These are phyloP conservation scores for Mesembrinibis cayennensis DNA, from an alignment of 2,113 vertebrate genomes.

Conservation along the genomic window DNA sequence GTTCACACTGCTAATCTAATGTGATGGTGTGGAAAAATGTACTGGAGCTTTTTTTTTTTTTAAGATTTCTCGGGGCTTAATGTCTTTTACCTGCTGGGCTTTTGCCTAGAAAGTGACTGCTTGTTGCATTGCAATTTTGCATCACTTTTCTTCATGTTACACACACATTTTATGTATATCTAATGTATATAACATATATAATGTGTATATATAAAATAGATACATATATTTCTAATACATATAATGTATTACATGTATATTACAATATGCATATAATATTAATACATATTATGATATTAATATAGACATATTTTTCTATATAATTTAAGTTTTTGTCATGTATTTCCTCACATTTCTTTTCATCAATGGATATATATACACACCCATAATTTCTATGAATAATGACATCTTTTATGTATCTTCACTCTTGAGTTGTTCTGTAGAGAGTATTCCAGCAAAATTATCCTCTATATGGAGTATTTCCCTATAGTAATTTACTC, in stretches of 20 bases:
- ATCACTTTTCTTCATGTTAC: not conserved
- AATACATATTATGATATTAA: not conserved
- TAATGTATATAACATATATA: not conserved
- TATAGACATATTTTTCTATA: not conserved
- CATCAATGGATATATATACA: not conserved
- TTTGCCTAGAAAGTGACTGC: not conserved
- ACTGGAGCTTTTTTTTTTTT: not conserved
- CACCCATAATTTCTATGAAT: not conserved
- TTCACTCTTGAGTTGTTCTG: not conserved
- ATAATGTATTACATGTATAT: not conserved
- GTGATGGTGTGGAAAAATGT: constrained; percentile 5
- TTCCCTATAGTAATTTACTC: not conserved
- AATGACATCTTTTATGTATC: not conserved
- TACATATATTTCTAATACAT: not conserved
- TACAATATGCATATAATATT: not conserved
- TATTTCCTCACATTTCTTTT: not conserved
- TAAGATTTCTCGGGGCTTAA: not conserved
- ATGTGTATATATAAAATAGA: not conserved
- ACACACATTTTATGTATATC: not conserved
- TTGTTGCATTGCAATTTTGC: not conserved
- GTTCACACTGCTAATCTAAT: not conserved
- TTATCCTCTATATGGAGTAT: not conserved
- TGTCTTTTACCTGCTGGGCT: not conserved
- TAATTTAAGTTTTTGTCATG: not conserved
- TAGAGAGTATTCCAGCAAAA: not conserved